Base-by-base conservation (phyloP, 1,140 invertebrate genomes). In the Diploscapter pachys region DNA sequence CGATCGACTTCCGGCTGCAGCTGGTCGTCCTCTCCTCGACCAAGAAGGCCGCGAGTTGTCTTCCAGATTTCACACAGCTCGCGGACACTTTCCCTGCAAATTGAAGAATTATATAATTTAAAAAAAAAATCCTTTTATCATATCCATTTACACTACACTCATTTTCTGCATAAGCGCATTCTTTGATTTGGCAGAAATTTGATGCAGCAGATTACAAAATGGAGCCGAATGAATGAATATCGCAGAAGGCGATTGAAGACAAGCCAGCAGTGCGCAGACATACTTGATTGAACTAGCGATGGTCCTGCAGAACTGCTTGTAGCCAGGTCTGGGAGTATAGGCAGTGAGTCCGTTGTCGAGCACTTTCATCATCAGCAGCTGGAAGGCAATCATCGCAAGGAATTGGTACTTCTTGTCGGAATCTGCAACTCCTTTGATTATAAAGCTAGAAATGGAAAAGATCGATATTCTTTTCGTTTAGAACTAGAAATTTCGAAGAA, bases 1-100 rank as follows among this genome's bases (percentile, higher is more conserved):
- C 76, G 54, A 56, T 78, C 76, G 3, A 78, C 66, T 70, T 78
- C 76, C 66, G 65, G 69, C 55, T 75, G 76, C 6, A 78, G 71
- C 31, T 71, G 72, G 8, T 9, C 4, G 13, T 66, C 73, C 4
- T 66, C 72, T 8, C 51, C 59, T 5, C 54, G 55, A 2, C 54
- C 59, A 9, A 76, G 51, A 6, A 75, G 72, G 8, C 67, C 75
- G 6, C 57, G 61, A 55, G 70, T 49, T 4, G 72, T 11, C 9
- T 65, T 59, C 75, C 75, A 76, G 50, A 72, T 54, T 9, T 62
- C 57, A 53, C 68, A 64, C 3, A 76, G 55, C 54, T 76, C 75
- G 6, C 75, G 75, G 4, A 76, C 75, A 59, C 68, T 71, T 31
- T 76, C 62, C 51, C 75, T 76, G 63, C 50, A 71, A 64, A 57